These are phyloP conservation scores for Nasonia vitripennis DNA, from an alignment of 1,140 invertebrate species.

Conservation along the genomic window DNA sequence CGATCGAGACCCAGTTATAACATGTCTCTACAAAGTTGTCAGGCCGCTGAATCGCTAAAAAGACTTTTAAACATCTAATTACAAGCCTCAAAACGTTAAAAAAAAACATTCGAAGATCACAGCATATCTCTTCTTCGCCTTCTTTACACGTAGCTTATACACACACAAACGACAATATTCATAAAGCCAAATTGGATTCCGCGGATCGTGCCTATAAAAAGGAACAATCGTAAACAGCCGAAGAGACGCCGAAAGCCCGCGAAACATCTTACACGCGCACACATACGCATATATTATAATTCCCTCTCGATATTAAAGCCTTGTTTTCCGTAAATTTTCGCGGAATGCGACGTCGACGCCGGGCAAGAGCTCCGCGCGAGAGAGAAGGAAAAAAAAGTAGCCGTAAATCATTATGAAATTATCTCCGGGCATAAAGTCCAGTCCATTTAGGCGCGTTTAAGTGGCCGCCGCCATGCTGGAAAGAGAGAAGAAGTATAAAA, in stretches of 20 bases:
- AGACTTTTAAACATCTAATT: too few relatives aligned
- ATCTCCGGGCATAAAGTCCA: constrained; percentile 56
- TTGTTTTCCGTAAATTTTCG: constrained; percentile 19
- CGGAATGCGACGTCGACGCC: constrained; percentile 8
- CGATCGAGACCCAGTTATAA: too few relatives aligned
- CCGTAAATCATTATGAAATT: constrained; percentile 59
- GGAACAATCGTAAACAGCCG: background rate
- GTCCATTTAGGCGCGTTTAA: constrained; percentile 58
- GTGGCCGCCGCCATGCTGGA: constrained; percentile 51
- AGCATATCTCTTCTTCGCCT: background rate
- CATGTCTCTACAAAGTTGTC: too few relatives aligned
- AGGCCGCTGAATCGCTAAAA: too few relatives aligned
- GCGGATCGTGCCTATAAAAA: background rate
- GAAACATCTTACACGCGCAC: background rate
- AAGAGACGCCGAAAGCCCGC: background rate
- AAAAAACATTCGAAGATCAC: too few relatives aligned
- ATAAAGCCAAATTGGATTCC: constrained; percentile 14
- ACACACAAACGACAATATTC: background rate
- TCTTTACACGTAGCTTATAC: background rate
- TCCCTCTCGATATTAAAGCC: constrained; percentile 5
- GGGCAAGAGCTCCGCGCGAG: background rate
- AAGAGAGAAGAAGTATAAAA: background rate
- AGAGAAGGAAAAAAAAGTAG: background rate
- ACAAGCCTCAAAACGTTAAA: too few relatives aligned
- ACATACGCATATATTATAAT: background rate